These are phyloP conservation scores for Epirrita christyi DNA, from an alignment of 2,888 invertebrate genomes.

Conservation along the genomic window DNA sequence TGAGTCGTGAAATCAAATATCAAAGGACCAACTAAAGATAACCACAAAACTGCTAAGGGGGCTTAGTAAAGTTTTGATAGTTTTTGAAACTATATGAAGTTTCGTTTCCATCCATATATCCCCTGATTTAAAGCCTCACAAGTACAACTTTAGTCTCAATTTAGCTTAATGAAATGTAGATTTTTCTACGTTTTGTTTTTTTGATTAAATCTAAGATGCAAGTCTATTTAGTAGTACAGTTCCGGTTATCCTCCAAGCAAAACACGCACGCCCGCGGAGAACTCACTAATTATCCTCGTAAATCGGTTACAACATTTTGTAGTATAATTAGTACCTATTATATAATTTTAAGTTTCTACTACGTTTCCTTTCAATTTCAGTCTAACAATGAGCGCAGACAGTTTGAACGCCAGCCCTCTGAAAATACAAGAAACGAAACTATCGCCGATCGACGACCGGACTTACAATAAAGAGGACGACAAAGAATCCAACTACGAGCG, in stretches of 20 bases:
- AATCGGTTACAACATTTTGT: slow-evolving; percentile 2
- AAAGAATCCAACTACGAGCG: slow-evolving; percentile 65
- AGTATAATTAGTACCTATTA: slow-evolving; percentile 2
- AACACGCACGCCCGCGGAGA: slow-evolving; percentile 15
- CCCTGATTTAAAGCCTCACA: too few species aligned
- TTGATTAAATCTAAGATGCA: not conserved
- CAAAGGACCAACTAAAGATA: too few species aligned
- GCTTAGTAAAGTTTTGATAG: too few species aligned
- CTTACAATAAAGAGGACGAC: slow-evolving; percentile 67
- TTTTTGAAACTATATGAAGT: too few species aligned
- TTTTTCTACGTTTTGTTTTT: too few species aligned
- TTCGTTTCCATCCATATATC: too few species aligned
- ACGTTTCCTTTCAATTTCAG: slow-evolving; percentile 51
- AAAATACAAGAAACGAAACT: slow-evolving; percentile 51
- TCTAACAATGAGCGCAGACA: slow-evolving; percentile 79
- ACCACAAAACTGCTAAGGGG: too few species aligned
- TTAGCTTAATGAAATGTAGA: too few species aligned
- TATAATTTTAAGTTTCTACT: slow-evolving; percentile 21
- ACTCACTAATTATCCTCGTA: slow-evolving; percentile 11
- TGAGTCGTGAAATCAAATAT: slow-evolving; percentile 45
- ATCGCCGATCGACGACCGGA: slow-evolving; percentile 66
- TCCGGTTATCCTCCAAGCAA: slow-evolving; percentile 13
- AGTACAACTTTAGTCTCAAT: too few species aligned
- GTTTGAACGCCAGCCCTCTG: slow-evolving; percentile 71
- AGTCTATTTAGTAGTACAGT: not conserved